These are phyloP conservation scores for Acrocyrtus sp. DNA, from an alignment of 2,888 invertebrate genomes.

Conservation along the genomic window DNA sequence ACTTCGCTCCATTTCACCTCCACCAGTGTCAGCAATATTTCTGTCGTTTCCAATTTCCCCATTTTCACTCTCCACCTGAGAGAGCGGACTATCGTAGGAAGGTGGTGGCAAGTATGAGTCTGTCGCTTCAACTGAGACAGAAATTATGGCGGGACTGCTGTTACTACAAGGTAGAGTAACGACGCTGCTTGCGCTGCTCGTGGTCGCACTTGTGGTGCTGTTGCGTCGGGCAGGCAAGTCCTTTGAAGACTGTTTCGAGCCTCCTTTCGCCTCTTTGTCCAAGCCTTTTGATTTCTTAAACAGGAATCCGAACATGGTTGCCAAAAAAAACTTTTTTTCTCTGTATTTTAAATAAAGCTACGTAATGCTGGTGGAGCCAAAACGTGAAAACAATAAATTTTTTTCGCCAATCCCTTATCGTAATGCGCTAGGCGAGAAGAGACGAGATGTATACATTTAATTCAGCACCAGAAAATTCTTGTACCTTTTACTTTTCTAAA, in stretches of 20 bases:
- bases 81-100: too few relatives aligned
- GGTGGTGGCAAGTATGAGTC: not conserved
- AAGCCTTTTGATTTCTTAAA: conserved; percentile 59
- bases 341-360: too few relatives aligned
- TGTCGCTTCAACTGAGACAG: not conserved
- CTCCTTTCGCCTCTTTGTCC: conserved; percentile 53
- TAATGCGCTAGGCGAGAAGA: too few relatives aligned
- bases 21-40: not conserved
- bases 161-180: conserved; percentile 11
- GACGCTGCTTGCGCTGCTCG: not conserved
- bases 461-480: not conserved
- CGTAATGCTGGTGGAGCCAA: not conserved
- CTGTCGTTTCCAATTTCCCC: conserved; percentile 7
- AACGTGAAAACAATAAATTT: conserved; percentile 50
- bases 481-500: conserved; percentile 43
- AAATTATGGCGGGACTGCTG: conserved; percentile 15
- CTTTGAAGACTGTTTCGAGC: conserved; percentile 41
- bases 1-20: not conserved
- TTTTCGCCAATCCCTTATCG: conserved; percentile 6
- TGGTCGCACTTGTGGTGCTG: conserved; percentile 26
- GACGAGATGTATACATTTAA: too few relatives aligned
- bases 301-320: conserved; percentile 62
- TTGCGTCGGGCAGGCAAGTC: conserved; percentile 47
- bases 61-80: not conserved
- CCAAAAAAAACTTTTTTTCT: conserved; percentile 27